Evolutionary conservation across 2,888 invertebrate genomes (phyloP), one percentile per base, ranked within the genome.

Genomic region (Cryptosula pallasiana): DNA sequence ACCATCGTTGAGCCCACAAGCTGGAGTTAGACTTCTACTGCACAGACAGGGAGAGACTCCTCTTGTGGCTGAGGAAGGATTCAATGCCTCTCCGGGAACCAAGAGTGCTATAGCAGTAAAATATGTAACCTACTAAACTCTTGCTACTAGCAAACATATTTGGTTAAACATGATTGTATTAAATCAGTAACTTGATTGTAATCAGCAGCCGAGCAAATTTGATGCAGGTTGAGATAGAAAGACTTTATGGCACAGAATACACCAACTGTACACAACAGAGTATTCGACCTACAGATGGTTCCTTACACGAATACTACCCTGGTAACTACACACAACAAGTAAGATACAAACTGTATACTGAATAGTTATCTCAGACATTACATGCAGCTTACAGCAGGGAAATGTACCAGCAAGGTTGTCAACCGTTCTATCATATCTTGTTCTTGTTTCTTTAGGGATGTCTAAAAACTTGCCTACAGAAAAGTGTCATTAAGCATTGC

Each of bases 11-110:
- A 63, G 63, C 32, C 13, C 20, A 13, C 63, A 63, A 27, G 27
- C 63, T 34, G 63, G 63, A 32, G 63, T 63, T 13, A 63, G 63
- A 32, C 29, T 63, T 29, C 32, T 63, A 13, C 63, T 63, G 16
- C 63, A 63, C 63, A 25, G 63, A 63, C 63, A 63, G n/a, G 63
- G 63, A 29, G 63, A 63, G 32, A 27, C 27, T 20, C 63, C 63
- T 5, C 32, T 63, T 32, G 63, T 63, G 32, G 63, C 63, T 20
- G 63, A 63, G 63, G 63, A 63, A 63, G 63, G 63, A n/a, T 63
- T 63, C 63, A 63, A 63, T 34, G 34, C 34, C 5, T 16, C 63
- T 32, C 63, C 63, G 3, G 63, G 63, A 27, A 63, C 32, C 13
- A 27, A 63, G 34, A 63, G 63, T 63, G 63, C 29, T 32, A 32